Conservation (phyloP, 2,888 invertebrate genomes). For the Stenchaetothrips biformis region DNA sequence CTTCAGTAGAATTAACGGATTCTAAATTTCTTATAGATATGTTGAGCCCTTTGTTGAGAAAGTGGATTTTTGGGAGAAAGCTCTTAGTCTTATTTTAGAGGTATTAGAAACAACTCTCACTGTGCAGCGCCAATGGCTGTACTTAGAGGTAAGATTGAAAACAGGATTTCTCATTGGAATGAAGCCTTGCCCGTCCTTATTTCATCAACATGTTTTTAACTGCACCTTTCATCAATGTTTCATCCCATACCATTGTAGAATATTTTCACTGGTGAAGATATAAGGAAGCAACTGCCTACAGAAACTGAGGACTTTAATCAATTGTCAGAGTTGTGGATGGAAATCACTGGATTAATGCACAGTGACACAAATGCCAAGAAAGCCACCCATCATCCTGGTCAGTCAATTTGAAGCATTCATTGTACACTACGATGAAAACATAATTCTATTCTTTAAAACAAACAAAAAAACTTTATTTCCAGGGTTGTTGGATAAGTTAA, state of each 20-base stretch:
- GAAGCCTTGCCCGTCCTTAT: background rate
- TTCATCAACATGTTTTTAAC: background rate
- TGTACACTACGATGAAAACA: background rate
- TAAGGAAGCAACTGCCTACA: constrained; percentile 72
- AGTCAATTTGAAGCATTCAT: constrained; percentile 16
- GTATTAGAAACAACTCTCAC: constrained; percentile 72
- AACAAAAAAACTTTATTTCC: constrained; percentile 38
- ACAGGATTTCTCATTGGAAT: background rate
- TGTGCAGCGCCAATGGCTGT: constrained; percentile 81
- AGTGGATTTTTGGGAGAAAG: constrained; percentile 83
- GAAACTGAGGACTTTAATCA: constrained; percentile 71
- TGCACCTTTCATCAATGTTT: background rate
- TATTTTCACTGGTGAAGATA: constrained; percentile 83
- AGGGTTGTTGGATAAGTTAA: constrained; percentile 61
- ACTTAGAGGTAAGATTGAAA: constrained; percentile 59
- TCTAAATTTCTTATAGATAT: constrained; percentile 45
- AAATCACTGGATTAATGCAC: constrained; percentile 55
- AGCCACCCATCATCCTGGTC: constrained; percentile 53
- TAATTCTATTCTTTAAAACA: constrained; percentile 1
- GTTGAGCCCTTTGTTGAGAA: constrained; percentile 79
- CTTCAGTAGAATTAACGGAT: background rate
- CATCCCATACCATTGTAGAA: constrained; percentile 53
- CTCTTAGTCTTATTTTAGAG: constrained; percentile 74
- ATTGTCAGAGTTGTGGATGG: constrained; percentile 66
- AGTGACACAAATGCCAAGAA: constrained; percentile 55